phyloP scores from a whole-genome alignment of 2,113 vertebrate species.

The Pavo muticus region DNA sequence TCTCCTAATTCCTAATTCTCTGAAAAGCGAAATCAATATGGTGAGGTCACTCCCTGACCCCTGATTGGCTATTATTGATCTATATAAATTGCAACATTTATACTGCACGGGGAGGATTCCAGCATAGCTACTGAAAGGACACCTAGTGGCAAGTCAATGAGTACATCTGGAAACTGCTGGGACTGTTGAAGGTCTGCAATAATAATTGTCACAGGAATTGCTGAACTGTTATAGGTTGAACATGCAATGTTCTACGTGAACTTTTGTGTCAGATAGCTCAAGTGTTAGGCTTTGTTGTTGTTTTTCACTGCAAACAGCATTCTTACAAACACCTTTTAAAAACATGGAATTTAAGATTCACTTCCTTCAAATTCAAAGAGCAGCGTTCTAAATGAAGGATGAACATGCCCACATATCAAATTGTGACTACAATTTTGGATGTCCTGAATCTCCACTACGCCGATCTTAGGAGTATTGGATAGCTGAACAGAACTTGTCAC shows the following conservation, averaged over 20 bases:
- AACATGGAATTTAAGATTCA: not conserved
- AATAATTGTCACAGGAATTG: not conserved
- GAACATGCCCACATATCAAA: accelerated
- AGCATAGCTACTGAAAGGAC: slow-evolving; percentile 58
- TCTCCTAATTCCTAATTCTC: not conserved
- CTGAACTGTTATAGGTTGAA: not conserved
- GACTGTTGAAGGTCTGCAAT: not conserved
- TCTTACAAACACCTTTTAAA: not conserved
- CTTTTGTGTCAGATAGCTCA: not conserved
- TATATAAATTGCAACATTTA: not conserved
- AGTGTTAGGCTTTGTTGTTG: not conserved
- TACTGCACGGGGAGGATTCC: not conserved
- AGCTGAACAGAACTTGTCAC: not conserved
- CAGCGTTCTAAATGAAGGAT: not conserved
- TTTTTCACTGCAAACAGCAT: not conserved
- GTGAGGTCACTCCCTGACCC: not conserved
- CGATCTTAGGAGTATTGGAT: not conserved
- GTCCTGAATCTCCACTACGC: not conserved
- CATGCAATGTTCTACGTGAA: not conserved
- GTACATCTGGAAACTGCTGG: not conserved
- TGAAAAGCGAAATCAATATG: not conserved
- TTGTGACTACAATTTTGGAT: not conserved
- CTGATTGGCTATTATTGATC: not conserved
- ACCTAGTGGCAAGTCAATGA: slow-evolving; percentile 65
- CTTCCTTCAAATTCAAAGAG: not conserved